phyloP scores from a whole-genome alignment of 2,797 vertebrate species.

The Eospalax fontanierii region DNA sequence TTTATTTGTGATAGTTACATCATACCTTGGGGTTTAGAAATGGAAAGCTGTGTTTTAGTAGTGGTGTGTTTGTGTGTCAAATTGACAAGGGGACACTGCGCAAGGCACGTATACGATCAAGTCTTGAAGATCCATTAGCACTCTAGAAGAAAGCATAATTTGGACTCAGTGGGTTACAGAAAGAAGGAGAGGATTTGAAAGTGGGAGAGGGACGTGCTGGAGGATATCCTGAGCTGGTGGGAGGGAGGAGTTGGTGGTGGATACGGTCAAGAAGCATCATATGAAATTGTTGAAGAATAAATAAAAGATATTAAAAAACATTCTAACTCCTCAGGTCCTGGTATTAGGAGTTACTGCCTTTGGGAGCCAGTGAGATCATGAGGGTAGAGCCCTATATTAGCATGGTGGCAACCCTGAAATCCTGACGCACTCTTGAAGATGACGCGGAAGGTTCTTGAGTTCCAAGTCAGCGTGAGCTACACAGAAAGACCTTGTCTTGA shows the following conservation, averaged over 20 bases:
- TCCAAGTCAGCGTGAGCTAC: too few relatives aligned
- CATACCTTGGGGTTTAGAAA: too few relatives aligned
- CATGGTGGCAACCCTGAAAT: background rate
- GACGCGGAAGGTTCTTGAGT: background rate
- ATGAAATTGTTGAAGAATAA: background rate
- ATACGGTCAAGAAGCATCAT: background rate
- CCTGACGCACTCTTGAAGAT: too few relatives aligned
- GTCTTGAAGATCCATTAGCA: too few relatives aligned
- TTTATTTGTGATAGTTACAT: too few relatives aligned
- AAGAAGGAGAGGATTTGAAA: background rate
- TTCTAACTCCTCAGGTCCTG: background rate
- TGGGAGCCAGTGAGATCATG: background rate
- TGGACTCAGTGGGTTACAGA: background rate
- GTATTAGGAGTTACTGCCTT: background rate
- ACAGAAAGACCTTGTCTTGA: background rate
- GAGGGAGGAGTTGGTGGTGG: background rate
- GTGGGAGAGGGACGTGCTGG: background rate
- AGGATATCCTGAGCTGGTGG: background rate
- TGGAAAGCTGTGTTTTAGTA: too few relatives aligned
- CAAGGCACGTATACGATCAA: too few relatives aligned
- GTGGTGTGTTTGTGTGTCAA: too few relatives aligned
- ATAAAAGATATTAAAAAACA: background rate
- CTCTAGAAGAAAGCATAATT: background rate
- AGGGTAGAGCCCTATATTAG: background rate
- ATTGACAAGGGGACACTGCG: background rate